Percentiles rank a stretch among this genome's conserved stretches.
These are phyloP conservation scores for Phalanger gymnotis DNA, from an alignment of 2,797 vertebrate genomes.

Conservation along the genomic window DNA sequence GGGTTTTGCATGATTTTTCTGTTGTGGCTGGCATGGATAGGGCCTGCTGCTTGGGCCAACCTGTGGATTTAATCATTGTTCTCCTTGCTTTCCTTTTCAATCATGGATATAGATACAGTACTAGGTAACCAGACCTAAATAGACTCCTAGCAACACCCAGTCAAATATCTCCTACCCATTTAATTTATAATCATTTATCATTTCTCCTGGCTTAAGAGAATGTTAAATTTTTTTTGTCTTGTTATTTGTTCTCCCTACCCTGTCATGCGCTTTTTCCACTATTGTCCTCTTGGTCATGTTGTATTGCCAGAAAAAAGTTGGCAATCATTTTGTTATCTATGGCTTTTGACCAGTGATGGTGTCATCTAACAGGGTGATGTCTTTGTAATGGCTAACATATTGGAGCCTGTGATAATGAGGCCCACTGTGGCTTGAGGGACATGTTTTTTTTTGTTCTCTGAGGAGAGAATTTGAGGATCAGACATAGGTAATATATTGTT, in stretches of 20 bases:
- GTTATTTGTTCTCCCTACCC: constrained; percentile 55
- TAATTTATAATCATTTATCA: not conserved
- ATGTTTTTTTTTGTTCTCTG: constrained; percentile 43
- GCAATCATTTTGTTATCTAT: constrained; percentile 72
- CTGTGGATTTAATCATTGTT: constrained; percentile 11
- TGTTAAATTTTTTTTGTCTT: constrained; percentile 58
- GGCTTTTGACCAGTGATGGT: constrained; percentile 73
- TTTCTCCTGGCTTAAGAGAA: not conserved
- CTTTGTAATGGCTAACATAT: constrained; percentile 77
- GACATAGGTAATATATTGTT: constrained; percentile 49
- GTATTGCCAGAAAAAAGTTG: constrained; percentile 71
- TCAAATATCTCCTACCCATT: not conserved
- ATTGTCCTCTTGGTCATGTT: constrained; percentile 63
- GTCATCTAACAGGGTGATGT: constrained; percentile 71
- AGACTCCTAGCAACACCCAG: constrained; percentile 17
- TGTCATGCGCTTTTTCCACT: constrained; percentile 63
- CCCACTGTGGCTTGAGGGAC: constrained; percentile 44
- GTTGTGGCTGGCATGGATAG: constrained; percentile 68
- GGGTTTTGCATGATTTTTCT: constrained; percentile 49
- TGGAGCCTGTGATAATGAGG: constrained; percentile 71
- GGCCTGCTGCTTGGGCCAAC: constrained; percentile 25
- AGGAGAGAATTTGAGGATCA: constrained; percentile 48
- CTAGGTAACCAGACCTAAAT: not conserved
- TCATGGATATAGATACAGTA: not conserved
- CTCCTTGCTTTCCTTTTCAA: not conserved